Conservation (phyloP, 2,797 vertebrate genomes). For the Protosalanx chinensis region DNA sequence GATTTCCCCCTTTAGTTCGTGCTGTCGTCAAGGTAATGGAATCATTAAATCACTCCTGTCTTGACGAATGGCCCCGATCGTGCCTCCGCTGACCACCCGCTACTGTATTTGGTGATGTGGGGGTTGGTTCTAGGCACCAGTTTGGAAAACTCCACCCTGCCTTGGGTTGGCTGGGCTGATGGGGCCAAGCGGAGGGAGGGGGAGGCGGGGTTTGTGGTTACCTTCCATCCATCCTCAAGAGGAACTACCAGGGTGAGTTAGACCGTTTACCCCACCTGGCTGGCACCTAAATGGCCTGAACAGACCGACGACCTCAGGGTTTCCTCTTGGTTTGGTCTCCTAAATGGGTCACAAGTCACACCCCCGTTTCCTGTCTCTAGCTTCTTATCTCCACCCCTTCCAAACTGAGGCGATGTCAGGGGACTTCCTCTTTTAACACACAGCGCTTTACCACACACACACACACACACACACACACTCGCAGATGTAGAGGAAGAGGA, state of each 20-base stretch:
- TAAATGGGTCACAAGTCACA: slow-evolving; percentile 33
- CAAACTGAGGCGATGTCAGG: slow-evolving; percentile 47
- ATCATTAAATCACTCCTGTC: too few species aligned
- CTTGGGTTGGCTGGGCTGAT: neutral
- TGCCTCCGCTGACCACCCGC: too few species aligned
- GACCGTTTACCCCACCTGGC: slow-evolving; percentile 32
- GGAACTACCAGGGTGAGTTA: slow-evolving; percentile 44
- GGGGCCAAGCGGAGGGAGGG: neutral
- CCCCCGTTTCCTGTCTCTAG: slow-evolving; percentile 62
- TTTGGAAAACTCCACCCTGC: too few species aligned
- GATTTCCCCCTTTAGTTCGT: neutral
- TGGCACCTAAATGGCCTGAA: neutral
- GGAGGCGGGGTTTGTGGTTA: slow-evolving; percentile 48
- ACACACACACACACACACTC: neutral
- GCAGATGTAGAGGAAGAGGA: slow-evolving; percentile 58
- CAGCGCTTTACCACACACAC: slow-evolving; percentile 1
- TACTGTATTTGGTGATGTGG: neutral
- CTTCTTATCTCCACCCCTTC: slow-evolving; percentile 56
- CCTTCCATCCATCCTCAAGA: slow-evolving; percentile 24
- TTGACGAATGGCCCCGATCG: too few species aligned
- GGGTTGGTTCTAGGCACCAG: neutral
- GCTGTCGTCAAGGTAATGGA: too few species aligned
- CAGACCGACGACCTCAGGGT: slow-evolving; percentile 26
- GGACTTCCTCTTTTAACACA: slow-evolving; percentile 63
- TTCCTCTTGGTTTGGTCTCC: slow-evolving; percentile 27